phyloP scores from a whole-genome alignment of 2,113 vertebrate genomes.

The Alethe castanea region DNA sequence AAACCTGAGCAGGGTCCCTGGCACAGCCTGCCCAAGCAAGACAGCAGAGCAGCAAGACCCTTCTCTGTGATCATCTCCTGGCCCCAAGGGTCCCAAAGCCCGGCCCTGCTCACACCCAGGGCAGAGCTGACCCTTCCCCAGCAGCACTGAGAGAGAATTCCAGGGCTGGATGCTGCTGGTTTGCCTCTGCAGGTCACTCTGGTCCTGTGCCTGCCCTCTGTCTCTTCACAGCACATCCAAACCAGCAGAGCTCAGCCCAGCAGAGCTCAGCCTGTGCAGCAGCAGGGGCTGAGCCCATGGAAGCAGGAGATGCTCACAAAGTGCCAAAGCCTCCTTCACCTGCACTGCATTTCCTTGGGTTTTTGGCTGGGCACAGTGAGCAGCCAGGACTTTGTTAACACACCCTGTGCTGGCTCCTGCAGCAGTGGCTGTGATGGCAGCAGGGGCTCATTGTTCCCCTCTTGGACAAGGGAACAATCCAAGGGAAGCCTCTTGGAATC shows the following conservation, averaged over 20 bases:
- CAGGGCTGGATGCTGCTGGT: background rate
- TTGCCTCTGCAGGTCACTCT: background rate
- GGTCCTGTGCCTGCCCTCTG: too few relatives aligned
- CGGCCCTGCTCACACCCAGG: background rate
- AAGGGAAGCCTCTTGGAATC: background rate
- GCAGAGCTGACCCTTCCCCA: background rate
- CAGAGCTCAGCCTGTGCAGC: background rate
- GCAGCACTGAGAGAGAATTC: accelerated
- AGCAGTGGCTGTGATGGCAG: background rate
- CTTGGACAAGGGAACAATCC: background rate
- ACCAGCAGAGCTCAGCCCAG: background rate
- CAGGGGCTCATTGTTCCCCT: background rate
- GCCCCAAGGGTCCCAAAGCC: background rate
- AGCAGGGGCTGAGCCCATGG: background rate
- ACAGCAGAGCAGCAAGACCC: background rate
- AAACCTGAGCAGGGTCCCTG: background rate
- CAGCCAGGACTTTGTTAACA: background rate
- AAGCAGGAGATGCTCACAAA: accelerated
- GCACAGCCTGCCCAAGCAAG: background rate
- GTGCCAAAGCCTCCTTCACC: background rate
- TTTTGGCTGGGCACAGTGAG: background rate
- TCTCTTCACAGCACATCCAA: too few relatives aligned
- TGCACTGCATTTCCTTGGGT: background rate
- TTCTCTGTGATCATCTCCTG: background rate
- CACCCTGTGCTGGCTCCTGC: background rate